phyloP scores from a whole-genome alignment of 2,888 invertebrate genomes.

The Trissonchulus latispiculum region DNA sequence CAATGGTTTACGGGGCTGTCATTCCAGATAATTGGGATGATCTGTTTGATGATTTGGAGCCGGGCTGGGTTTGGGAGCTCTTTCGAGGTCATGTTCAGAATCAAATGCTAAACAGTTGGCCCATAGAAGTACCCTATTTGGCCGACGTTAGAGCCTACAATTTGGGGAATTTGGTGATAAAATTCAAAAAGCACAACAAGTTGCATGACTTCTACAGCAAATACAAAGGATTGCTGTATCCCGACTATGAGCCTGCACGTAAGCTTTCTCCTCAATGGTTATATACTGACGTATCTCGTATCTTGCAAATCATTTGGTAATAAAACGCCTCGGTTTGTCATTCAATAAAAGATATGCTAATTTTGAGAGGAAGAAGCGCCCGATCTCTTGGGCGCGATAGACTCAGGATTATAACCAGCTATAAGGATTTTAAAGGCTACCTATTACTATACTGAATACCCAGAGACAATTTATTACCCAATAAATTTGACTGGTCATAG shows the following conservation, averaged over 20 bases:
- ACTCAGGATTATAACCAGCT: no score
- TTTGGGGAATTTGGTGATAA: background rate
- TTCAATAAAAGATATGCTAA: no score
- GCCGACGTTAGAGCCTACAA: background rate
- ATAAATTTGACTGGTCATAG: no score
- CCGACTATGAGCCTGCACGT: background rate
- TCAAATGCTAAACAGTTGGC: constrained; percentile 4
- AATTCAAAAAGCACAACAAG: constrained; percentile 1
- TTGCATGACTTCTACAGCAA: background rate
- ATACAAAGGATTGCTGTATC: background rate
- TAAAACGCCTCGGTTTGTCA: no score
- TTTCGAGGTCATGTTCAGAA: constrained; percentile 2
- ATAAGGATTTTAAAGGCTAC: no score
- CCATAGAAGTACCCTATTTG: constrained; percentile 2
- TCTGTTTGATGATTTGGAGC: constrained; percentile 1
- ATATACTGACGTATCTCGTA: no score
- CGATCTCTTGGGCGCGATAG: no score
- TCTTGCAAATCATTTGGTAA: no score
- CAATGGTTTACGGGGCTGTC: background rate
- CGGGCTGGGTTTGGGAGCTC: background rate
- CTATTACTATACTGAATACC: no score
- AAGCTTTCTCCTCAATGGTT: no score
- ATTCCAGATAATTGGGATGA: constrained; percentile 5
- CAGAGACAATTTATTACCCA: no score
- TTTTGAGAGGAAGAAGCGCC: no score